Evolutionary conservation across 2,888 invertebrate species (phyloP), one percentile per base, ranked within the genome.

Genomic region (Molanna angustata): DNA sequence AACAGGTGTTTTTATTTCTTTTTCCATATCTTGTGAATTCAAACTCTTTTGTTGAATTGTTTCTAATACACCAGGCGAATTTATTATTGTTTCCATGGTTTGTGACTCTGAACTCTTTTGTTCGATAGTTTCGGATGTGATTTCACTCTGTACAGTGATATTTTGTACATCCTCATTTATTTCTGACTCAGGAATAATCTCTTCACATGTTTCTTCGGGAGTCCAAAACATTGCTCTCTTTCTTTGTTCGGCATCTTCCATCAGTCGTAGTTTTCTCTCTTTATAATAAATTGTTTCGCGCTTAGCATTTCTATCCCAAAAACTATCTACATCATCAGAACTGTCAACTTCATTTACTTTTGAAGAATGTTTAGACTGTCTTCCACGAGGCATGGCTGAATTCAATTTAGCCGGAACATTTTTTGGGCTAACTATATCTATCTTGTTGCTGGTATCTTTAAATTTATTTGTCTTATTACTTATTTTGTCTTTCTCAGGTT

Each of bases 221-320:
- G 68, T 69, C 75, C 74, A 75, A 64, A 67, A 70, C 40, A 72
- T 55, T 9, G 69, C 68, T 44, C 69, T 67, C 62, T 69, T 68
- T 27, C 66, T 62, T 57, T 71, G 67, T 62, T 74, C 70, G 61
- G 67, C 72, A 11, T 64, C 65, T 56, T 79, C 78, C 20, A 71
- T 67, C 39, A 80, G 61, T 39, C 71, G 66, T 66, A 80, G 73
- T 63, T 78, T 80, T 55, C 83, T 74, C 62, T 80, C 77, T 47
- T 69, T 69, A 64, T 81, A 75, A 63, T 83, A 81, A 35, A 83
- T 69, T n/a, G 83, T 82, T 68, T 85, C 85, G 54, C 85, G 70
- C 60, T 80, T 78, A 3, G 81, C 84, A 56, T 85, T 82, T 69
- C 76, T 77, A 19, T 78, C 76, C 85, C 85, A 85, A 69, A 85